These are phyloP conservation scores for Misgurnus anguillicaudatus DNA, from an alignment of 2,113 vertebrate species.

Conservation along the genomic window DNA sequence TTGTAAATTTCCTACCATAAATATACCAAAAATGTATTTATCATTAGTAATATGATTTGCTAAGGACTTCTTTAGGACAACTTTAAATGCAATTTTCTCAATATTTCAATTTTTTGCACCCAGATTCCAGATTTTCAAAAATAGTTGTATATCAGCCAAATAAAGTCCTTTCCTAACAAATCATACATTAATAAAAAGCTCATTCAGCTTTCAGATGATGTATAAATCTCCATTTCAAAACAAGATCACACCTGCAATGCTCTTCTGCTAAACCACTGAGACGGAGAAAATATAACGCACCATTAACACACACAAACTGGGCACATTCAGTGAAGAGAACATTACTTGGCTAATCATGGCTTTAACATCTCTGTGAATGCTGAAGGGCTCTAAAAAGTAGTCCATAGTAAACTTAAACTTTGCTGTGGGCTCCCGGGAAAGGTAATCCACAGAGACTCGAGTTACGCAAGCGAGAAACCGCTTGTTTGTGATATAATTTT, in stretches of 20 bases:
- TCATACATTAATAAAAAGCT: no score
- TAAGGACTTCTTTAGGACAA: no score
- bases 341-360: background rate
- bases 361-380: background rate
- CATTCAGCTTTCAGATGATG: no score
- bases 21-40: no score
- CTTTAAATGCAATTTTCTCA: no score
- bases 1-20: no score
- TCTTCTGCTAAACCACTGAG: conserved; percentile 12
- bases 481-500: conserved; percentile 8
- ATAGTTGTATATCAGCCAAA: no score
- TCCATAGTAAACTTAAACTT: conserved; percentile 4
- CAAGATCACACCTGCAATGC: background rate
- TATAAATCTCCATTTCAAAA: no score
- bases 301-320: conserved; percentile 3
- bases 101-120: no score
- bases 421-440: background rate
- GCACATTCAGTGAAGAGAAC: background rate
- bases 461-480: background rate
- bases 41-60: no score
- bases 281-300: conserved; percentile 1
- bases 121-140: no score
- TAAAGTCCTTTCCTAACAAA: no score
- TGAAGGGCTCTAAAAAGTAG: background rate
- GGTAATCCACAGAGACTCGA: conserved; percentile 1